Evolutionary conservation across 2,888 invertebrate genomes (phyloP).

Genomic region (Antheraea assamensis): DNA sequence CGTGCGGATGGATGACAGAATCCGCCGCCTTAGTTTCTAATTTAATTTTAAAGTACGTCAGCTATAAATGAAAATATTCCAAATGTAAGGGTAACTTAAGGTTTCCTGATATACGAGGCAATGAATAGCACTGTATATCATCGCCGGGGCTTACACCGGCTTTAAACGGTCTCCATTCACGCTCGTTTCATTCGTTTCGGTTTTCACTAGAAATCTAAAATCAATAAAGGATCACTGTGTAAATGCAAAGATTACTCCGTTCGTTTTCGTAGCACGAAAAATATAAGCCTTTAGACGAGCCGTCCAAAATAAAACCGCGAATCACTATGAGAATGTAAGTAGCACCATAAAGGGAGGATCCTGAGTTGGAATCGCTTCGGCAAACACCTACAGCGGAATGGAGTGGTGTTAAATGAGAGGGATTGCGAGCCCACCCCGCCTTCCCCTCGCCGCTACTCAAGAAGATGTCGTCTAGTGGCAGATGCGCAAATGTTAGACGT

Average conservation of each 20-base stretch:
- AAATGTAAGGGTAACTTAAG: constrained; percentile 51
- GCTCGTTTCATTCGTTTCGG: constrained; percentile 77
- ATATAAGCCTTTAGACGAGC: constrained; percentile 77
- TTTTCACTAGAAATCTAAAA: constrained; percentile 82
- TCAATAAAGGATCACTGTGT: constrained; percentile 81
- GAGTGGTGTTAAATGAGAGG: constrained; percentile 82
- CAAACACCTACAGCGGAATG: constrained; percentile 80
- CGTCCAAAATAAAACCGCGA: constrained; percentile 81
- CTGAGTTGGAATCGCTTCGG: constrained; percentile 77
- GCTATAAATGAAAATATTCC: constrained; percentile 37
- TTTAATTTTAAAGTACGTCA: constrained; percentile 38
- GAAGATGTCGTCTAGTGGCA: constrained; percentile 65
- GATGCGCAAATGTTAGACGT: constrained; percentile 63
- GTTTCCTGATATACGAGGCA: constrained; percentile 63
- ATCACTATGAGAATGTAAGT: constrained; percentile 81
- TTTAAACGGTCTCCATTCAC: constrained; percentile 78
- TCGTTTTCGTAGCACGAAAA: constrained; percentile 76
- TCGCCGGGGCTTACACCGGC: constrained; percentile 74
- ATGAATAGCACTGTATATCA: constrained; percentile 79
- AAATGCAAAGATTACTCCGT: constrained; percentile 80
- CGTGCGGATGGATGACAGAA: constrained; percentile 49
- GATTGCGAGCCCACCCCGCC: constrained; percentile 62
- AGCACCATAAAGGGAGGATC: constrained; percentile 79
- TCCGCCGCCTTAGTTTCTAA: constrained; percentile 50
- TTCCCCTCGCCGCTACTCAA: constrained; percentile 54